Evolutionary conservation across 2,797 vertebrate species (phyloP).

Genomic region (Enteromius trimaculatus): DNA sequence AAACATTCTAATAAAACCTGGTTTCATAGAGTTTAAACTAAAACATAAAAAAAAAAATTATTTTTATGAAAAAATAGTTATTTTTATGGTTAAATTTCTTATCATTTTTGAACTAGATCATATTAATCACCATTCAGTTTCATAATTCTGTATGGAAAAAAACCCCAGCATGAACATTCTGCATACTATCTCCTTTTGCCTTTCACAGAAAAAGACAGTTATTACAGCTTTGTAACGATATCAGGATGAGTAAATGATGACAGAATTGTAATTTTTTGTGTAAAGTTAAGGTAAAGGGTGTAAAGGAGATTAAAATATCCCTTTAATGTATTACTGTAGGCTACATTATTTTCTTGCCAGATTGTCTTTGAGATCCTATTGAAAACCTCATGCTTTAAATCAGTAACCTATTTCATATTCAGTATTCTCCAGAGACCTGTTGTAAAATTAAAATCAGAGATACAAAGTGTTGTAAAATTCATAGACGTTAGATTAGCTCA

Average conservation of each 20-base stretch:
- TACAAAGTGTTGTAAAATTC: conserved; percentile 34
- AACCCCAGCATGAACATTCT: background rate
- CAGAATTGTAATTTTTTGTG: background rate
- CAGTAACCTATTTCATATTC: background rate
- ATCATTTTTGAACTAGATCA: too few species aligned
- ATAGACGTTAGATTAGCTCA: conserved; percentile 23
- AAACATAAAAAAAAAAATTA: too few species aligned
- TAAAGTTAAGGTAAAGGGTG: conserved; percentile 2
- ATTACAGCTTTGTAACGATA: background rate
- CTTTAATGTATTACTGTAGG: background rate
- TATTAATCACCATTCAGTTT: background rate
- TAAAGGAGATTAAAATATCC: background rate
- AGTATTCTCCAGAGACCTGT: background rate
- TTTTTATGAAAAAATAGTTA: too few species aligned
- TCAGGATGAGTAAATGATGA: background rate
- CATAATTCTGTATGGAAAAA: background rate
- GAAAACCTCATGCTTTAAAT: background rate
- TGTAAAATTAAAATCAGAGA: conserved; percentile 23
- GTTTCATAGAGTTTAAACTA: too few species aligned
- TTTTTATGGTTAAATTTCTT: background rate
- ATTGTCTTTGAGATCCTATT: background rate
- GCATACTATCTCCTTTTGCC: background rate
- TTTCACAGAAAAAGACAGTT: background rate
- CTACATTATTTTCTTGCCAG: background rate
- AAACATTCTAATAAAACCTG: background rate